These are phyloP conservation scores for Lepus americanus DNA, from an alignment of 2,113 vertebrate species.

Conservation along the genomic window DNA sequence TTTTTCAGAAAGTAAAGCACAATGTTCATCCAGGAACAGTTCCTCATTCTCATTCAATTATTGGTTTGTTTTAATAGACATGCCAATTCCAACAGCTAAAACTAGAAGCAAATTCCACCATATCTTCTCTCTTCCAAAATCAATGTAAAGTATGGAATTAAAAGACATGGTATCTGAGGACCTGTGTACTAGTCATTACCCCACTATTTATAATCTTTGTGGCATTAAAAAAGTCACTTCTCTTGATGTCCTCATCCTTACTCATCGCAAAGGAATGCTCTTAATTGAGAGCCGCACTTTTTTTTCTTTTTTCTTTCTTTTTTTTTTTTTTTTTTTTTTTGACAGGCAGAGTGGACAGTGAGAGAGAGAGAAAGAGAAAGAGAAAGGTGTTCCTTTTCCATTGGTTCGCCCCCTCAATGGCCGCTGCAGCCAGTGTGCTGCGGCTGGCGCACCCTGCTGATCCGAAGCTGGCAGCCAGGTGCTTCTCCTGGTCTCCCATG, in stretches of 20 bases:
- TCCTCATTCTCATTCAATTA: neutral
- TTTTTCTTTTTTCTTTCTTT: too few species aligned
- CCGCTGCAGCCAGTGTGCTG: too few species aligned
- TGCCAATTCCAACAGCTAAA: neutral
- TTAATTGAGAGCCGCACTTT: neutral
- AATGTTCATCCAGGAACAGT: neutral
- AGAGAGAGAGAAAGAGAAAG: too few species aligned
- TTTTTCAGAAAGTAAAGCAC: slow-evolving; percentile 1
- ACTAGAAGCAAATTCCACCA: slow-evolving; percentile 1
- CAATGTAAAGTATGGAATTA: neutral
- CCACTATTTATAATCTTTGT: neutral
- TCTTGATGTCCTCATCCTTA: neutral
- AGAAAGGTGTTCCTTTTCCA: too few species aligned
- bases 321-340: too few species aligned
- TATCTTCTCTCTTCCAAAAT: neutral
- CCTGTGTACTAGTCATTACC: neutral
- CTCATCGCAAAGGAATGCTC: neutral
- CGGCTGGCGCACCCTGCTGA: too few species aligned
- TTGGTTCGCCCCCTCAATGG: too few species aligned
- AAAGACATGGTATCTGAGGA: neutral
- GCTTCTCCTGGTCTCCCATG: too few species aligned
- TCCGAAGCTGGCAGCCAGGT: too few species aligned
- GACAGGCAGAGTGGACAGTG: too few species aligned
- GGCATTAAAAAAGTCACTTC: neutral
- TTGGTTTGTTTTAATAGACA: neutral